A percentile compares a stretch with the other conserved stretches of the same genome.
Conservation (phyloP, 2,113 vertebrate species). For the Callocephalon fimbriatum region DNA sequence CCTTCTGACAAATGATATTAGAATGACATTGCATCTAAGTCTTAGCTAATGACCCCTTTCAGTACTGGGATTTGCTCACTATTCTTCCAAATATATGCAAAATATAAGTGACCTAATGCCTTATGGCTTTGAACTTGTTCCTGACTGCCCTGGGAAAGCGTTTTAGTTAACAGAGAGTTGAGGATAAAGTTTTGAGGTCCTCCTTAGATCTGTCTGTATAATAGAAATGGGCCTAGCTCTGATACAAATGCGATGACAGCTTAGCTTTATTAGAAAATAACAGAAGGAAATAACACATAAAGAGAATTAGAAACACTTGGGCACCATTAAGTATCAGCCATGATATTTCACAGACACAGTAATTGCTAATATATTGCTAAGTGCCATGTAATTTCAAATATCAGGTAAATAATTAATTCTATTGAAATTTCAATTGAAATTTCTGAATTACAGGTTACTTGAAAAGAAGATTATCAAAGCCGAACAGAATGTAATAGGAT, state of each 20-base stretch:
- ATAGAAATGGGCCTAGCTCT: neutral
- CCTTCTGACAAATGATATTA: neutral
- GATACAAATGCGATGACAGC: neutral
- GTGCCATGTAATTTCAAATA: neutral
- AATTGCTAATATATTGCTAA: neutral
- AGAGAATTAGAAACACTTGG: neutral
- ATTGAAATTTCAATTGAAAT: constrained; percentile 2
- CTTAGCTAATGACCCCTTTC: neutral
- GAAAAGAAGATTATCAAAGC: neutral
- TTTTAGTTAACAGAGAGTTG: neutral
- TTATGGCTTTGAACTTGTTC: neutral
- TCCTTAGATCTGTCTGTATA: neutral
- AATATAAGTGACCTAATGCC: neutral
- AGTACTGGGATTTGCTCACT: neutral
- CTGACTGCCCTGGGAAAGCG: neutral
- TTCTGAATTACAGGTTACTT: neutral
- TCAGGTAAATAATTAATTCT: constrained; percentile 15
- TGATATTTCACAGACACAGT: neutral
- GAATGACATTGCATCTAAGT: neutral
- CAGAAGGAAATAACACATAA: neutral
- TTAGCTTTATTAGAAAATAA: neutral
- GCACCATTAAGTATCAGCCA: neutral
- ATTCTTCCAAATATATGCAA: neutral
- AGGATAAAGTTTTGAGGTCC: neutral
- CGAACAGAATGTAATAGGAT: neutral